Base-by-base conservation (phyloP, 2,888 invertebrate species). In the Polymixis lichenea region DNA sequence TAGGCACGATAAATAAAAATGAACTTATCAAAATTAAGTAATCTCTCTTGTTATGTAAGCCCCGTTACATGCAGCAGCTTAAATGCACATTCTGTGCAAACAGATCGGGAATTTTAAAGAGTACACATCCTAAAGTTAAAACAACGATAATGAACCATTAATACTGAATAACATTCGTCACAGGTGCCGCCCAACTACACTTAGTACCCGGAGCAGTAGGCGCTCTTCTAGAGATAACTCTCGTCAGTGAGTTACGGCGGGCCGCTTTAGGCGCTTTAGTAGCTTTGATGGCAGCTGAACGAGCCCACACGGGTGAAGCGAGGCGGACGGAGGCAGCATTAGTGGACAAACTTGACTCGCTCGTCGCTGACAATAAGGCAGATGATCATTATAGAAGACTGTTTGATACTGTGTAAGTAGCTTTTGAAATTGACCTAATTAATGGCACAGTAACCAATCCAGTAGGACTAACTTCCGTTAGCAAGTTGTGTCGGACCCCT, bases 201-300 rank as follows among this genome's bases (percentile, higher is more conserved):
- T 98, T 99, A 88, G 98, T 99, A 84, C 99, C 99, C 0, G 98
- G 98, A 0, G 98, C 99, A 97, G 99, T 99, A 13, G 99, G 99
- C 0, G 99, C 99, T 0, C 98, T 99, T 88, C 97, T 99, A 61
- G 99, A 99, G 95, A 99, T 99, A 8, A 99, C 99, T 0, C 96
- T 99, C 53, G 99, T 99, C 9, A 98, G 98, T 0, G 98, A 99
- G 90, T 97, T 99, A 13, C 97, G 99, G 0, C 98, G 98, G 87
- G 98, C 99, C 0, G 99, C 99, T 0, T 95, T 99, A 19, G 98
- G 99, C 13, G 99, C 99, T 64, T 98, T 99, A 89, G 99, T 99
- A 89, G 99, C 99, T 88, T 98, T 99, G 97, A 99, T 99, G 98
- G 98, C 99, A 86, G 98, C 98, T 89, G 99, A 99, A 91, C 98